Percentiles rank a stretch among this genome's conserved stretches.
phyloP scores from a whole-genome alignment of 2,888 invertebrate species.

The Charanyca ferruginea region DNA sequence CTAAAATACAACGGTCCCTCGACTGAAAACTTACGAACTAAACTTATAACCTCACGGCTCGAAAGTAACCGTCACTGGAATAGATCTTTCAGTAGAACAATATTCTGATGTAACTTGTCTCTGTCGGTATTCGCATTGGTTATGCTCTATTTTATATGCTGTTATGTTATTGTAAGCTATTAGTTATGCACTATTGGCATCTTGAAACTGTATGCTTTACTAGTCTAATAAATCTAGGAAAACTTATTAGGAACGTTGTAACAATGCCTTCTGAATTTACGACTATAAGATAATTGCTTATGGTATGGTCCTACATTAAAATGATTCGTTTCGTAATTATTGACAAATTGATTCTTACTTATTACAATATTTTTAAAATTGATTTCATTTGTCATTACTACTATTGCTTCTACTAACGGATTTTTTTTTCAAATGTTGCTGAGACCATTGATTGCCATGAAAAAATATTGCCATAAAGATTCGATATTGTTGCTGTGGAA shows the following conservation, averaged over 20 bases:
- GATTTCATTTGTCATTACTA: too few relatives aligned
- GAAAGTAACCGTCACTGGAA: constrained; percentile 28
- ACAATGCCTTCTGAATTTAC: constrained; percentile 4
- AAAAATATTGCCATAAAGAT: too few relatives aligned
- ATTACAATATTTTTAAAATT: too few relatives aligned
- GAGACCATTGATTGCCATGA: too few relatives aligned
- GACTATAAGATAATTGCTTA: constrained; percentile 4
- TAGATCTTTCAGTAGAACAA: constrained; percentile 5
- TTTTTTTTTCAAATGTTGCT: too few relatives aligned
- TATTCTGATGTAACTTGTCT: constrained; percentile 35
- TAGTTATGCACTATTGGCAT: constrained; percentile 56
- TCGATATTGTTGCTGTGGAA: too few relatives aligned
- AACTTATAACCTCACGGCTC: constrained; percentile 3
- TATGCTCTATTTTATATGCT: constrained; percentile 57
- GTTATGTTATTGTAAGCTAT: constrained; percentile 53
- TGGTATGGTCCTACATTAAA: not conserved
- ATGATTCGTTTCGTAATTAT: too few relatives aligned
- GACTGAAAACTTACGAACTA: constrained; percentile 18
- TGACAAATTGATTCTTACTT: too few relatives aligned
- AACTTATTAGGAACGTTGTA: constrained; percentile 10
- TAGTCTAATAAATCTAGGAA: constrained; percentile 30
- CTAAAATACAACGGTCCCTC: constrained; percentile 23
- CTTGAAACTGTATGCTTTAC: constrained; percentile 41
- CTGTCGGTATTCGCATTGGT: constrained; percentile 36
- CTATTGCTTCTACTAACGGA: too few relatives aligned